Percentiles rank a stretch among this genome's conserved stretches.
Conservation (phyloP, 2,797 vertebrate species). For the Rousettus madagascariensis region DNA sequence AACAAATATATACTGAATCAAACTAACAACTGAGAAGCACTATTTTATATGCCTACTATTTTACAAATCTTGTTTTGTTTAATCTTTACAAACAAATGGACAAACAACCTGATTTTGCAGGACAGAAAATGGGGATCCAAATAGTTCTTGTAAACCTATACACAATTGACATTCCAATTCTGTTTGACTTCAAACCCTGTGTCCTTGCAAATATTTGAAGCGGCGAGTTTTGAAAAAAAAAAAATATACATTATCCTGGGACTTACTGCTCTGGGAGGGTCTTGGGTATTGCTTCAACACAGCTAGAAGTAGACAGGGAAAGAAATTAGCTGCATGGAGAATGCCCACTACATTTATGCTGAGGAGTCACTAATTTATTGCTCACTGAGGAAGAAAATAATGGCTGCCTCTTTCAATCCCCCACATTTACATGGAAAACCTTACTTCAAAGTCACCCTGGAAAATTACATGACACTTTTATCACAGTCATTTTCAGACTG, state of each 20-base stretch:
- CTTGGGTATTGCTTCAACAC: not conserved
- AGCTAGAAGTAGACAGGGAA: not conserved
- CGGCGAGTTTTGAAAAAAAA: not conserved
- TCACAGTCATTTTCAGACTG: slow-evolving; percentile 76
- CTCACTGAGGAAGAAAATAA: slow-evolving; percentile 59
- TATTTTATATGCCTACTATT: not conserved
- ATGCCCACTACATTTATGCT: not conserved
- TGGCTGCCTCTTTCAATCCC: slow-evolving; percentile 19
- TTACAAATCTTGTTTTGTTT: not conserved
- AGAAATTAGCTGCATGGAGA: slow-evolving; percentile 35
- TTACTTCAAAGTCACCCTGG: slow-evolving; percentile 79
- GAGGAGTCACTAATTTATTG: slow-evolving; percentile 55
- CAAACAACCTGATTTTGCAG: not conserved
- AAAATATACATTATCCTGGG: not conserved
- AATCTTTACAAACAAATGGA: not conserved
- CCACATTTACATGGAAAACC: slow-evolving; percentile 71
- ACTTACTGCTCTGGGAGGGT: not conserved
- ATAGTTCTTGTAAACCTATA: not conserved
- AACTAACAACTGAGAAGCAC: not conserved
- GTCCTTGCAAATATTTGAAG: slow-evolving; percentile 34
- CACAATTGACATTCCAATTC: not conserved
- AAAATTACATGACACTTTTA: slow-evolving; percentile 80
- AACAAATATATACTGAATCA: not conserved
- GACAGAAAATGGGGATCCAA: not conserved
- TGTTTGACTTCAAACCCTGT: not conserved